Evolutionary conservation across 2,888 invertebrate genomes (phyloP).

Genomic region (Atrina japonica): DNA sequence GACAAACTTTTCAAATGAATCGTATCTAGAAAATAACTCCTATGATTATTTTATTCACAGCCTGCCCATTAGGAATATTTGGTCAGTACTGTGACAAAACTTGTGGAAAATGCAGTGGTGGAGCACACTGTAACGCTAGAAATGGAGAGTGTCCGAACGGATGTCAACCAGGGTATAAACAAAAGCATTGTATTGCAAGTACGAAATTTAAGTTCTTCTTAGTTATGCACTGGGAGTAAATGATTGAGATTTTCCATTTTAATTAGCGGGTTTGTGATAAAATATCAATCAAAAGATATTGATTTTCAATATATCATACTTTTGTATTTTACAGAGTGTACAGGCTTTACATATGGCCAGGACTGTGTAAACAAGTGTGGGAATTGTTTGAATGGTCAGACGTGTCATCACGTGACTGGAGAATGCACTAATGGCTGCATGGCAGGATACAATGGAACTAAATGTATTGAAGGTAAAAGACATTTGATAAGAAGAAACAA

Average conservation of each 20-base stretch:
- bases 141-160: conserved; percentile 57
- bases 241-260: too few species aligned
- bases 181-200: conserved; percentile 51
- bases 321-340: conserved; percentile 52
- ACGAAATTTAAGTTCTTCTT: too few species aligned
- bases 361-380: conserved; percentile 53
- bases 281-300: too few species aligned
- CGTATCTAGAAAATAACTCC: too few species aligned
- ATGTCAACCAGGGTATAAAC: conserved; percentile 58
- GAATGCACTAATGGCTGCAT: conserved; percentile 56
- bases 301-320: too few species aligned
- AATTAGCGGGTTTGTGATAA: too few species aligned
- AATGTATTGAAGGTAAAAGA: conserved; percentile 39
- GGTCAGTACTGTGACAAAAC: conserved; percentile 49
- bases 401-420: conserved; percentile 55
- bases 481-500: too few species aligned
- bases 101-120: conserved; percentile 55
- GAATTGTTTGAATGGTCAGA: conserved; percentile 50
- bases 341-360: conserved; percentile 47
- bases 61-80: conserved; percentile 52
- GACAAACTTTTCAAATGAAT: too few species aligned
- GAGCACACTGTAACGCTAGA: conserved; percentile 50
- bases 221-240: too few species aligned
- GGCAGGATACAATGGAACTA: conserved; percentile 51
- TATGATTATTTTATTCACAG: conserved; percentile 46